phyloP scores from a whole-genome alignment of 1,140 invertebrate genomes.

The Caenorhabditis latens region DNA sequence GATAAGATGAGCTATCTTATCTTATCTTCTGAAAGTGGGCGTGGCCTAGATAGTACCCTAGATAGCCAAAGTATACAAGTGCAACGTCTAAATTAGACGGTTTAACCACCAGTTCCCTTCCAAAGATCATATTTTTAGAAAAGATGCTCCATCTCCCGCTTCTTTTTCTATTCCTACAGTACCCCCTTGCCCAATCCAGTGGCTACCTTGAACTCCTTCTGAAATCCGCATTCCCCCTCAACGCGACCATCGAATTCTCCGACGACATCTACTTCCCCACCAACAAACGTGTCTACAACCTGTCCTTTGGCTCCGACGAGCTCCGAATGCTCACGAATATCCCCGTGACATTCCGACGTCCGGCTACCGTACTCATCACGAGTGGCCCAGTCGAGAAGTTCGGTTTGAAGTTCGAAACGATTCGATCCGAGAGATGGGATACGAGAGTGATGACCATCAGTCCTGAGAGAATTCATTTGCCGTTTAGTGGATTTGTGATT shows the following conservation, averaged over 20 bases:
- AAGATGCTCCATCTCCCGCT: background rate
- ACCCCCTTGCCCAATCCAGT: background rate
- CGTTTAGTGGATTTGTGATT: background rate
- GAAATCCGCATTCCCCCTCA: background rate
- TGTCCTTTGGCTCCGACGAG: background rate
- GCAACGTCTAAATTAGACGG: too few relatives aligned
- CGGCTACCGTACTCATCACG: background rate
- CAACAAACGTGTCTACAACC: background rate
- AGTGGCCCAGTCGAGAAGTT: background rate
- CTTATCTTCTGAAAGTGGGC: too few relatives aligned
- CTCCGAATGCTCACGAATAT: background rate
- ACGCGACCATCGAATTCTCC: background rate
- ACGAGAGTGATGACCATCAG: background rate
- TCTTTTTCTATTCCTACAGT: background rate
- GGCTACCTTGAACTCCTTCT: background rate
- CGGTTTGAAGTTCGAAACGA: background rate
- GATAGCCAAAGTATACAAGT: too few relatives aligned
- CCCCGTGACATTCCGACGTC: background rate
- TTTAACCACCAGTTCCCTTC: too few relatives aligned
- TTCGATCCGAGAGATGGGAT: background rate
- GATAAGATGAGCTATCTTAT: too few relatives aligned
- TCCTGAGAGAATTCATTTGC: background rate
- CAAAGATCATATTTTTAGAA: too few relatives aligned
- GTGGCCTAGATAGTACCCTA: too few relatives aligned
- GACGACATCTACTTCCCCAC: background rate